These are phyloP conservation scores for Pangasius krempfi DNA, from an alignment of 2,797 vertebrate species.

Conservation along the genomic window DNA sequence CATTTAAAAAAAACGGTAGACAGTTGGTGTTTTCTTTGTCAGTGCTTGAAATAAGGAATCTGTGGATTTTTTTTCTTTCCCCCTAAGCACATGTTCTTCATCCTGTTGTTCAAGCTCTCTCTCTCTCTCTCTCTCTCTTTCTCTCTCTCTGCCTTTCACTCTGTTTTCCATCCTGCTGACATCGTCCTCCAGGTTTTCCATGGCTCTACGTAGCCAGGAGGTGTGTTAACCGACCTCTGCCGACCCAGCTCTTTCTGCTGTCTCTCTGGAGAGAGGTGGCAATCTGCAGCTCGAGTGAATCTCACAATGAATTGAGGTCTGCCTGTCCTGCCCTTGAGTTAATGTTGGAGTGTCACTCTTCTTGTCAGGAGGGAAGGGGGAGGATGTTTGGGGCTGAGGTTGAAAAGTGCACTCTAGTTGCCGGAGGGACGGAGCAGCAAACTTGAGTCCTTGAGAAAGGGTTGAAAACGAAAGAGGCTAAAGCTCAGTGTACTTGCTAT, in stretches of 20 bases:
- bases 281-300: conserved; percentile 49
- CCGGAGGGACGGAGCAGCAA: conserved; percentile 41
- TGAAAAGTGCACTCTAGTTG: conserved; percentile 55
- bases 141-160: conserved; percentile 1
- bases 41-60: conserved; percentile 23
- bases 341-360: conserved; percentile 57
- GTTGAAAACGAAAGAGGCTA: background rate
- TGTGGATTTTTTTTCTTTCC: conserved; percentile 29
- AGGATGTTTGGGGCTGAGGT: conserved; percentile 39
- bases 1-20: conserved; percentile 27
- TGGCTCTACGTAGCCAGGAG: conserved; percentile 62
- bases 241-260: conserved; percentile 59
- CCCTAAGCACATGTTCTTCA: conserved; percentile 60
- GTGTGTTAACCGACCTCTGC: conserved; percentile 68
- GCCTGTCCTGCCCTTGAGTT: conserved; percentile 56
- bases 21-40: conserved; percentile 43
- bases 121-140: conserved; percentile 39
- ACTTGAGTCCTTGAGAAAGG: conserved; percentile 25
- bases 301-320: conserved; percentile 47
- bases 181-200: conserved; percentile 64
- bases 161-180: conserved; percentile 55
- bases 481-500: conserved; percentile 44
- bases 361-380: conserved; percentile 46
- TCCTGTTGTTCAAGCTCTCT: conserved; percentile 70
- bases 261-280: conserved; percentile 57